A percentile compares a stretch with the other conserved stretches of the same genome.
Evolutionary conservation across 2,888 invertebrate genomes (phyloP).

Genomic region (Brassicogethes aeneus): DNA sequence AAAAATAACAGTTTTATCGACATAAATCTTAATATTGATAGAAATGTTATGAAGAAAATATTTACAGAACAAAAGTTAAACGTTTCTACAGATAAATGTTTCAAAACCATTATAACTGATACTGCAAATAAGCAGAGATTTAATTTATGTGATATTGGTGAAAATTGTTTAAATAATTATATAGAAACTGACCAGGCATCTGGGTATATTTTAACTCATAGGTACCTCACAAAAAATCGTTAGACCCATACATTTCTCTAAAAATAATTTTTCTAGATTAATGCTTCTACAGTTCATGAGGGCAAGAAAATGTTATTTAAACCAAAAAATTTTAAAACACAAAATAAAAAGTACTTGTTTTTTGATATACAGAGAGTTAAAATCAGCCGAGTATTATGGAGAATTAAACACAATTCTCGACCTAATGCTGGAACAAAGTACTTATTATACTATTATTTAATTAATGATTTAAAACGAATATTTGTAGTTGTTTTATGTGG

Average conservation of each 20-base stretch:
- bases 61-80: too few relatives aligned
- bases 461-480: slow-evolving; percentile 18
- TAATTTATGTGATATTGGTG: not conserved
- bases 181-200: not conserved
- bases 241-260: too few relatives aligned
- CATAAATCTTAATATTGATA: too few relatives aligned
- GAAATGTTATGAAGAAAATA: too few relatives aligned
- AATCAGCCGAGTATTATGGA: slow-evolving; percentile 15
- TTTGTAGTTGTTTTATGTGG: slow-evolving; percentile 27
- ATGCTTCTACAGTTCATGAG: slow-evolving; percentile 21
- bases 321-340: slow-evolving; percentile 11
- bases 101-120: not conserved
- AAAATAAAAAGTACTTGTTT: slow-evolving; percentile 19
- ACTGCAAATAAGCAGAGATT: not conserved
- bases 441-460: slow-evolving; percentile 20
- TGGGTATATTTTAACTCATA: not conserved
- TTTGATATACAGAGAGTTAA: slow-evolving; percentile 18
- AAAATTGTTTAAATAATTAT: not conserved
- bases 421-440: slow-evolving; percentile 26
- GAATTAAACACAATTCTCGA: slow-evolving; percentile 21
- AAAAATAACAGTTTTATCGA: too few relatives aligned
- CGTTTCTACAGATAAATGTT: not conserved
- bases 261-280: slow-evolving; percentile 19
- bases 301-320: slow-evolving; percentile 18
- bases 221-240: too few relatives aligned